These are phyloP conservation scores for Notechis scutatus DNA, from an alignment of 2,113 vertebrate genomes.

Conservation along the genomic window DNA sequence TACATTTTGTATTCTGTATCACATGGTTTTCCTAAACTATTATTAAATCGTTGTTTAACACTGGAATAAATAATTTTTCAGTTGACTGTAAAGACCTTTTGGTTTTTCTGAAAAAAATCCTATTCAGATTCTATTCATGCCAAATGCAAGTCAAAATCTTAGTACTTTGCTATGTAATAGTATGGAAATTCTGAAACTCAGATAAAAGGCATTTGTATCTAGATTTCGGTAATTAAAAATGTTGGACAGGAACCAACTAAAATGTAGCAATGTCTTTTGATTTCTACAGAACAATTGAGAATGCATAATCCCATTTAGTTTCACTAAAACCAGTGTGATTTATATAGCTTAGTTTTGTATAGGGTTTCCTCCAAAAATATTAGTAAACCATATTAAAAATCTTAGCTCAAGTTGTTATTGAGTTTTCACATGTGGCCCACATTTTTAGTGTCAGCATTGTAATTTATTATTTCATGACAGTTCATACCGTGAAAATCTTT, in stretches of 20 bases:
- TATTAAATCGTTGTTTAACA: constrained; percentile 53
- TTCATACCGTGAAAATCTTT: constrained; percentile 62
- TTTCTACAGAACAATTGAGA: neutral
- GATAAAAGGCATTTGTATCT: constrained; percentile 44
- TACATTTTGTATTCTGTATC: constrained; percentile 71
- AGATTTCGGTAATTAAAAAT: constrained; percentile 52
- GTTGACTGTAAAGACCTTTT: constrained; percentile 60
- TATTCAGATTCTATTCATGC: constrained; percentile 48
- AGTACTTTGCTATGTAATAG: constrained; percentile 62
- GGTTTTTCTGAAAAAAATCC: constrained; percentile 27
- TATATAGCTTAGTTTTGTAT: neutral
- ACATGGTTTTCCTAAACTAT: constrained; percentile 63
- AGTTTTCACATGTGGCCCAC: constrained; percentile 51
- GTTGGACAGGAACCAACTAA: neutral
- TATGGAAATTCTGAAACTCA: constrained; percentile 55
- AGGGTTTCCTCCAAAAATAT: neutral
- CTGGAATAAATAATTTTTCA: constrained; percentile 44
- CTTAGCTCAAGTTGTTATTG: constrained; percentile 58
- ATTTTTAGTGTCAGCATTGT: constrained; percentile 59
- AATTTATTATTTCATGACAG: constrained; percentile 64
- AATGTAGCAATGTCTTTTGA: neutral
- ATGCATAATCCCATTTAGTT: neutral
- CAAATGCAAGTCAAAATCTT: constrained; percentile 44
- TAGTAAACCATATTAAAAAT: constrained; percentile 47
- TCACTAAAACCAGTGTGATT: neutral